Evolutionary conservation across 2,888 invertebrate species (phyloP), one percentile per base, ranked within the genome.

Genomic region (Machimus rusticus): DNA sequence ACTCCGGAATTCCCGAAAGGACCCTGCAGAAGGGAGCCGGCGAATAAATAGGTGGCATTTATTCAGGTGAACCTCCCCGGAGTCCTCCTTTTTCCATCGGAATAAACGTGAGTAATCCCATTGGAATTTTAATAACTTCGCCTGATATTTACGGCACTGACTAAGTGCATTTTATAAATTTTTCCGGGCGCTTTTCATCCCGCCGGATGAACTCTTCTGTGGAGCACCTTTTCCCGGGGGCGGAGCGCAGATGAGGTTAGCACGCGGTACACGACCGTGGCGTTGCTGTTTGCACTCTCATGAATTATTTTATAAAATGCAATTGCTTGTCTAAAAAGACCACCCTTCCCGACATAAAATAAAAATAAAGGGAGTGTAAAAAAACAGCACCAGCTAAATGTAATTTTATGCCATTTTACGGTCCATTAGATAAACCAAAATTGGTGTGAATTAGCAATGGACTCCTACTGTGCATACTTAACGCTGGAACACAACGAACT

Each of bases 41-140:
- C 16, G 79, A 79, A 55, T 51, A 51, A 79, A 51, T 79, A 79
- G 51, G 31, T 79, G 51, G 79, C 79, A 79, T 79, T 79, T 79
- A 79, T 79, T 51, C 23, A 79, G 79, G 51, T 79, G 79, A 51
- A 28, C 31, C 5, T 66, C 66, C 23, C 28, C 66, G 19, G 66
- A 51, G 43, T 19, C 82, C 87, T 78, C 74, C 78, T 34, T 84
- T 86, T 87, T 74, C 34, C 57, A 82, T 14, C 37, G 84, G 82
- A 88, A 86, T 84, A 78, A 84, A 84, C 87, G 82, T 84, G 88
- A 88, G 82, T 88, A 88, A 88, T 88, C 88, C 84, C 84, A 77
- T 78, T 16, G 55, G 88, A 88, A 88, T 88, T 88, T 88, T 88
- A 88, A 88, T 88, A 88, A 88, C 88, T 88, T 86, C 51, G 19